Evolutionary conservation across 2,113 vertebrate species (phyloP), one percentile per base, ranked within the genome.

Genomic region (Colinus virginianus): DNA sequence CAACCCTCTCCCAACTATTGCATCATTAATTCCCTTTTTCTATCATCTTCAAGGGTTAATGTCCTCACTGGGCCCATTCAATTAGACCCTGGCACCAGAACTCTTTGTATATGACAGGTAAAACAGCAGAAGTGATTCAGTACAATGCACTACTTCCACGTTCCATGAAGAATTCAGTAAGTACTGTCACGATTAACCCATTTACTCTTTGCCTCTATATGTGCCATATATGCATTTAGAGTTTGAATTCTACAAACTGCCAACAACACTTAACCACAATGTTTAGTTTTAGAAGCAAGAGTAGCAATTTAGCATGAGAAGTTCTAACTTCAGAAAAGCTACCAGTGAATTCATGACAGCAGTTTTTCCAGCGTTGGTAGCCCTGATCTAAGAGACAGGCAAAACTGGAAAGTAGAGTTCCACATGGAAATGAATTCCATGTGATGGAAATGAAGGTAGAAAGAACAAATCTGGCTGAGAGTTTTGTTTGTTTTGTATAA

Each of bases 231-330:
- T 0, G 1, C 17, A 40, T 87, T 36, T 69, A 26, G 34, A 68
- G 55, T 71, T 78, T 64, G 28, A 68, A 70, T 64, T 75, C 80
- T 26, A 68, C 55, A 13, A 87, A 75, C 43, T 64, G 40, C 66
- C 70, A 81, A 26, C 45, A 74, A 43, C 22, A 63, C 59, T 84
- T 58, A 87, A 80, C 38, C 74, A 80, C 66, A 75, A 22, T 6
- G 64, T 70, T 63, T 92, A 40, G 38, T 63, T 94, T 84, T 67
- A 87, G 80, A 89, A 88, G 51, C 42, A 85, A 43, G 43, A 78
- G 56, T 38, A 81, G 55, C 58, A 75, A 75, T 88, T 86, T 78
- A 84, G 62, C 43, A 64, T 51, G 51, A 28, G 55, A 71, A 70
- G 21, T 48, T 71, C 76, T 79, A 88, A 79, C 36, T 92, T 91